Evolutionary conservation across 2,888 invertebrate species (phyloP).

Genomic region (Diarsia mendica): DNA sequence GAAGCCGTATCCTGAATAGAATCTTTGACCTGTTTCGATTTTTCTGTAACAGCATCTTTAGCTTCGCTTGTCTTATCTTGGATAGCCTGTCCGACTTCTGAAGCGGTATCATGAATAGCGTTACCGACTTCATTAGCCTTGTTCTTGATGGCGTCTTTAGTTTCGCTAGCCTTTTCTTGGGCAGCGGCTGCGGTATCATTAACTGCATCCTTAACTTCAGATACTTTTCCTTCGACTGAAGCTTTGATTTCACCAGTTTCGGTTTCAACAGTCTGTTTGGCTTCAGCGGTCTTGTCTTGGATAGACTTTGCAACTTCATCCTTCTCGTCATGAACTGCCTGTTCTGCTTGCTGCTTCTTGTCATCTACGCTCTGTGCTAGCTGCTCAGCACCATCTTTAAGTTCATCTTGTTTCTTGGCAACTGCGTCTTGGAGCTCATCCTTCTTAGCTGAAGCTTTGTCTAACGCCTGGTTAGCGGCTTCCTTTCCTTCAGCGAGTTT

Average conservation of each 20-base stretch:
- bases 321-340: conserved; percentile 70
- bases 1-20: conserved; percentile 70
- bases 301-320: conserved; percentile 72
- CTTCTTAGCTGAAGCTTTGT: conserved; percentile 80
- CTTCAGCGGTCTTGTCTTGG: conserved; percentile 70
- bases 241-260: conserved; percentile 69
- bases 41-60: conserved; percentile 67
- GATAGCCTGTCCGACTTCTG: conserved; percentile 64
- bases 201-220: conserved; percentile 70
- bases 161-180: conserved; percentile 62
- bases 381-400: conserved; percentile 71
- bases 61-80: conserved; percentile 70
- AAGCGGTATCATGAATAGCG: conserved; percentile 67
- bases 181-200: conserved; percentile 63
- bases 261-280: conserved; percentile 66
- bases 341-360: conserved; percentile 73
- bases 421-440: conserved; percentile 77
- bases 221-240: conserved; percentile 70
- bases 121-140: conserved; percentile 67
- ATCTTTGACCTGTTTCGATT: conserved; percentile 66
- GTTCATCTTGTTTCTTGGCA: conserved; percentile 76
- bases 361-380: conserved; percentile 70
- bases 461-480: conserved; percentile 77
- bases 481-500: conserved; percentile 83
- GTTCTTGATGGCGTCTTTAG: conserved; percentile 60